These are phyloP conservation scores for Diabrotica balteata DNA, from an alignment of 2,888 invertebrate genomes.

Conservation along the genomic window DNA sequence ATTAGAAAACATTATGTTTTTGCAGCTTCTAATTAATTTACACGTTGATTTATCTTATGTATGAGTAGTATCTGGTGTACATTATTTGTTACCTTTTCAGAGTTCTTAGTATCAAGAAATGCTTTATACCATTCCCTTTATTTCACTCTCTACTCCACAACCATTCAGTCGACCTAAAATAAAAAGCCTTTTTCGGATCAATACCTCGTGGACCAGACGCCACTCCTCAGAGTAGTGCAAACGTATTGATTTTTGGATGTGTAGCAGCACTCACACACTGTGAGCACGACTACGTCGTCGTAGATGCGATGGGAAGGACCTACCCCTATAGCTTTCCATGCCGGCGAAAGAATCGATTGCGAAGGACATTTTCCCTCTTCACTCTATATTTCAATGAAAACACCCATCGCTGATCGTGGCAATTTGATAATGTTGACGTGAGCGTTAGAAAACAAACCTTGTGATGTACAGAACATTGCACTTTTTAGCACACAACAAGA, in stretches of 20 bases:
- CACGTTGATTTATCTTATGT: too few relatives aligned
- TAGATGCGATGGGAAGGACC: conserved; percentile 38
- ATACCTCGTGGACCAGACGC: conserved; percentile 10
- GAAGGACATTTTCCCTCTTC: conserved; percentile 13
- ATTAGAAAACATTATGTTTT: too few relatives aligned
- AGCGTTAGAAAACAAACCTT: not conserved
- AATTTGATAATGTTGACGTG: not conserved
- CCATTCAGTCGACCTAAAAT: conserved; percentile 3
- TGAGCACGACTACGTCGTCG: conserved; percentile 3
- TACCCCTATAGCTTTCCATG: conserved; percentile 36
- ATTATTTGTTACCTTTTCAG: too few relatives aligned
- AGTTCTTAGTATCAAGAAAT: too few relatives aligned
- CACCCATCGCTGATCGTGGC: too few relatives aligned
- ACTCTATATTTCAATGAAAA: conserved; percentile 10
- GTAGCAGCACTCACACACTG: conserved; percentile 2
- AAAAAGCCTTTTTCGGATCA: conserved; percentile 8
- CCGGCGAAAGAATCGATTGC: conserved; percentile 27
- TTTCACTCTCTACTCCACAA: not conserved
- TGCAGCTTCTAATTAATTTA: too few relatives aligned
- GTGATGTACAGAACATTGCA: too few relatives aligned
- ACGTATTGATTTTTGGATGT: conserved; percentile 6
- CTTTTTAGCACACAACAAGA: too few relatives aligned
- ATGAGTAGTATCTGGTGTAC: too few relatives aligned
- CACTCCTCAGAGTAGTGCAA: conserved; percentile 11
- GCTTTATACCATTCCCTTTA: too few relatives aligned